Conservation (phyloP, 2,797 vertebrate genomes). For the Margarornis squamiger region DNA sequence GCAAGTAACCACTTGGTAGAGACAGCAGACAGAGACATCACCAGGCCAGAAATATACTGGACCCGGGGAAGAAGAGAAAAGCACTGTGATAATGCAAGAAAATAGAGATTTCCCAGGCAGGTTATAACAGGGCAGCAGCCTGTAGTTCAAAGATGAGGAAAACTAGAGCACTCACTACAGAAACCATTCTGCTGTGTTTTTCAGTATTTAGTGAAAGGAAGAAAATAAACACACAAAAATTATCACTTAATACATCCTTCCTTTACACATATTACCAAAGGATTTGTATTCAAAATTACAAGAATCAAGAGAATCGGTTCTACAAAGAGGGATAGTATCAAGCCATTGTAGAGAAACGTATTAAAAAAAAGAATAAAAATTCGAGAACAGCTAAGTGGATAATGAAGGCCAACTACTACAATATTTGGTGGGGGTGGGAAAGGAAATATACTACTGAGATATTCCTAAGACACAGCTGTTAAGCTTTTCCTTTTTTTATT, state of each 20-base stretch:
- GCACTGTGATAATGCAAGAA: neutral
- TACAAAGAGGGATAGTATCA: neutral
- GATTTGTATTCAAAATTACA: neutral
- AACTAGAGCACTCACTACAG: constrained; percentile 2
- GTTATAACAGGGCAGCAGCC: constrained; percentile 1
- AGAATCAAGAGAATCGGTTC: neutral
- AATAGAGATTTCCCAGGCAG: constrained; percentile 14
- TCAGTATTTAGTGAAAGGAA: neutral
- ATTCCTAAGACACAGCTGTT: neutral
- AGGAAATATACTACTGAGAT: neutral
- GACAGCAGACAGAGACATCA: constrained; percentile 45
- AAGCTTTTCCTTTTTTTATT: neutral
- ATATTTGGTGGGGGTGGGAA: neutral
- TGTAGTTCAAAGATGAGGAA: neutral
- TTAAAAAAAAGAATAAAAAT: fast-evolving
- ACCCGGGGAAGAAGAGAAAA: neutral
- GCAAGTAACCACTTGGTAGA: neutral
- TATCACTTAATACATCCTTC: neutral
- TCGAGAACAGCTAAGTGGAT: neutral
- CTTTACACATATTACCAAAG: neutral
- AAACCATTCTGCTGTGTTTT: neutral
- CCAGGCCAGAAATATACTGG: constrained; percentile 32
- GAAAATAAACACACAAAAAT: neutral
- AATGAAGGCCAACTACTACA: neutral
- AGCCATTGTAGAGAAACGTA: neutral